Evolutionary conservation across 2,888 invertebrate species (phyloP), one percentile per base, ranked within the genome.

Genomic region (Pyrocoelia pectoralis): DNA sequence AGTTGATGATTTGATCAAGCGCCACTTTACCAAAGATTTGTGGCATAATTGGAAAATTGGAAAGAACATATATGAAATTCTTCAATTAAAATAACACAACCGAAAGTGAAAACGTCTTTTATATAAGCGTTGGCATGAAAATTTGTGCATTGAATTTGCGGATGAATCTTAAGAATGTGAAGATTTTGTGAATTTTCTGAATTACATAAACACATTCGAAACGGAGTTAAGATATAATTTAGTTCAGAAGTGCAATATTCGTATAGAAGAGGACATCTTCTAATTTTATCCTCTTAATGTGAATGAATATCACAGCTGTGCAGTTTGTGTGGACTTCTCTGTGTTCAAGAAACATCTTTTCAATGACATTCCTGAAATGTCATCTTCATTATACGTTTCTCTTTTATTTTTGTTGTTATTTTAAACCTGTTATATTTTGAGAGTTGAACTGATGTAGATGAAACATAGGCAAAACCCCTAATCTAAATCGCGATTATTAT

Each of bases 271-370:
- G 67, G 70, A 70, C 68, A 71, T 65, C 55, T 24, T 70, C 71
- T 71, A 71, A 70, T 66, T 70, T 68, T 69, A 69, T 63, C 64
- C 65, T 55, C 64, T 68, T 62, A 63, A 69, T 67, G 68, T 71
- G 71, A 71, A 71, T 71, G 71, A 70, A 69, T 69, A 67, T 70
- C 71, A 64, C 71, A 71, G 71, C 71, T 71, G 71, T 70, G 70
- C 59, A 61, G 68, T 62, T 61, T 66, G 61, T 59, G 60, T 51
- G 56, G 56, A 56, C 65, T 53, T 41, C 61, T 29, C 60, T 54
- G 56, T 51, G 58, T 50, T 56, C 51, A 59, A 61, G 62, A 66
- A 55, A 62, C 65, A 61, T 69, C 70, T 67, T 64, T 68, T 69
- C 71, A 71, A 70, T 71, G 69, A 70, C 71, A 71, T 71, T 71